A percentile compares a stretch with the other conserved stretches of the same genome.
Evolutionary conservation across 2,797 vertebrate genomes (phyloP).

Genomic region (Sebastolobus alascanus): DNA sequence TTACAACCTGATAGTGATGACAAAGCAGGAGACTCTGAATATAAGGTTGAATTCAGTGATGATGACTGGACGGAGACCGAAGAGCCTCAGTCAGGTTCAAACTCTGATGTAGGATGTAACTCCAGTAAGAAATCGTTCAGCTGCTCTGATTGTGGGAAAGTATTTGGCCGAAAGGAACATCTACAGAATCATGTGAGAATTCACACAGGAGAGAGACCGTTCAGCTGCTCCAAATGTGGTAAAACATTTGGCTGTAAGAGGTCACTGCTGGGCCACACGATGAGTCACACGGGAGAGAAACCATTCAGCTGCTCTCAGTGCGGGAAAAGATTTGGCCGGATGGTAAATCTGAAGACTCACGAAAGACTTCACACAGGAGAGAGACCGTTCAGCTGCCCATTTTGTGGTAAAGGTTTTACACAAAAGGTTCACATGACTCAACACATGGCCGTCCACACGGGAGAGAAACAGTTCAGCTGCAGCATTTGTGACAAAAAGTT

Average conservation of each 20-base stretch:
- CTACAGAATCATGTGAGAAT: slow-evolving; percentile 24
- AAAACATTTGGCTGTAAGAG: slow-evolving; percentile 31
- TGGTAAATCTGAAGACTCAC: slow-evolving; percentile 19
- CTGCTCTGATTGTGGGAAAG: slow-evolving; percentile 26
- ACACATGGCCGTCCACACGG: slow-evolving; percentile 35
- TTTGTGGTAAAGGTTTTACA: slow-evolving; percentile 30
- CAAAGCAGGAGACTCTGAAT: background rate
- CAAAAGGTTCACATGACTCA: slow-evolving; percentile 37
- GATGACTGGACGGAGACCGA: background rate
- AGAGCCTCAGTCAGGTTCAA: background rate
- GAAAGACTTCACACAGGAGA: slow-evolving; percentile 35
- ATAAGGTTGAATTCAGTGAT: background rate
- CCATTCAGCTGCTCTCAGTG: slow-evolving; percentile 38
- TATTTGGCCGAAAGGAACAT: slow-evolving; percentile 28
- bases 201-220: slow-evolving; percentile 32
- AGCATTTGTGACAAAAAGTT: slow-evolving; percentile 18
- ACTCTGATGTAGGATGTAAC: background rate
- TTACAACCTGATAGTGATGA: background rate
- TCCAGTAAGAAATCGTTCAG: slow-evolving; percentile 2
- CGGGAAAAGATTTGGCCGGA: slow-evolving; percentile 23
- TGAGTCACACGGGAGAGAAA: background rate
- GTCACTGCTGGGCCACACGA: slow-evolving; percentile 24
- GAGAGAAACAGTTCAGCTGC: slow-evolving; percentile 42
- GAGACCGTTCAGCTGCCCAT: slow-evolving; percentile 12
- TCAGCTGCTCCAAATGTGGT: slow-evolving; percentile 9